Percentiles rank a stretch among this genome's conserved stretches.
Evolutionary conservation across 2,888 invertebrate species (phyloP).

Genomic region (Heteropelma amictum): DNA sequence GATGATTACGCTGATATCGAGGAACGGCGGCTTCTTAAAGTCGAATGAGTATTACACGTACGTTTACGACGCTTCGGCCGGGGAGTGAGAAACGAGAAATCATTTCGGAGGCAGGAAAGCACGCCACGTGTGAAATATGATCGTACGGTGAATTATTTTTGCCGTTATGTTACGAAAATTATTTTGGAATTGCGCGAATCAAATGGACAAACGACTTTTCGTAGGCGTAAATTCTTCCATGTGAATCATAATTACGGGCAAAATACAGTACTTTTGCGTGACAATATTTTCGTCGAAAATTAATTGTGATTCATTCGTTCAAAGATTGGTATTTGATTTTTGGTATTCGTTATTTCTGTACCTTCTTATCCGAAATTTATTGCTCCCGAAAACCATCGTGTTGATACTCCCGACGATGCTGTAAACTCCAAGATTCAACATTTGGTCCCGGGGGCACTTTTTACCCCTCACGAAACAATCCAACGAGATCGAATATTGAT

Average conservation of each 20-base stretch:
- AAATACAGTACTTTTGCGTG: too few relatives aligned
- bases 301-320: background rate
- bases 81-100: background rate
- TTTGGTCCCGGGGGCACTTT: conserved; percentile 57
- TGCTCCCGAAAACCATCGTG: conserved; percentile 77
- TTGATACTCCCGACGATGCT: conserved; percentile 71
- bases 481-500: background rate
- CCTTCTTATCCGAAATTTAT: conserved; percentile 81
- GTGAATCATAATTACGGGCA: too few relatives aligned
- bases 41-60: too few relatives aligned
- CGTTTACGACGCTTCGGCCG: too few relatives aligned
- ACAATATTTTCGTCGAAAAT: background rate
- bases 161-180: too few relatives aligned
- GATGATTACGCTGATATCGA: too few relatives aligned
- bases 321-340: background rate
- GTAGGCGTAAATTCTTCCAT: too few relatives aligned
- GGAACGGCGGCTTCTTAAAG: too few relatives aligned
- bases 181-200: too few relatives aligned
- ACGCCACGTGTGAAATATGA: background rate
- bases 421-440: conserved; percentile 73
- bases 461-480: background rate
- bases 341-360: conserved; percentile 63
- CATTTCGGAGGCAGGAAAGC: background rate
- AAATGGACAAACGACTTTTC: too few relatives aligned
- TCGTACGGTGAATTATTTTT: background rate